Evolutionary conservation across 2,797 vertebrate species (phyloP), one percentile per base, ranked within the genome.

Genomic region (Clarias fuscus): DNA sequence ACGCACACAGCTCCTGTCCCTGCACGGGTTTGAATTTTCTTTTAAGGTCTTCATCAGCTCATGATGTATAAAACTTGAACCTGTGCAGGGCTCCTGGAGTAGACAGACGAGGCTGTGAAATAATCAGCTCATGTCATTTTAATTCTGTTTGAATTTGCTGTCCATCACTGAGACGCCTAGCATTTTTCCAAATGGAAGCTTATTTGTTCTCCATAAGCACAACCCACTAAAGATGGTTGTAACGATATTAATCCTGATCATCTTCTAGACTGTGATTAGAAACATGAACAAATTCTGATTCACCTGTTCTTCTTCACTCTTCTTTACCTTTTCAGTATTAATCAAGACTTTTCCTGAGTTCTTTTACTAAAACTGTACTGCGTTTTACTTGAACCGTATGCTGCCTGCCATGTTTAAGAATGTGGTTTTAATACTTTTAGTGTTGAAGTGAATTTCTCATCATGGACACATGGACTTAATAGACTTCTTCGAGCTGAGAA

Each of bases 331-430:
- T 75, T 73, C 83, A 87, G 77, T 87, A 75, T 87, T 87, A 84
- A 59, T 85, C 43, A 30, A 15, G 53, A 30, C 0, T 8, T 30
- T 64, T 30, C 70, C 68, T 58, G 59, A 53, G 85, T 72, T 56
- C 13, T 80, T 80, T 80, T 33, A 83, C 86, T 80, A 70, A 84
- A 79, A 40, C 27, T 7, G 48, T 77, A 43, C 62, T 84, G 65
- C 78, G 82, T 62, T 73, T 83, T 82, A 87, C 84, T 87, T 86
- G 80, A 86, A 88, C 62, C 30, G 20, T 81, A 80, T 81, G 75
- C 85, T 87, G 71, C 58, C 70, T 78, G 76, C 62, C 76, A 71
- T 83, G 37, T 86, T 85, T 77, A 61, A 84, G 61, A 82, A 75
- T 88, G 80, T 82, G 65, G 83, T 84, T 83, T 84, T 62, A 18